Percentiles rank a stretch among this genome's conserved stretches.
Conservation (phyloP, 2,113 vertebrate genomes). For the Oenanthe oenanthe region DNA sequence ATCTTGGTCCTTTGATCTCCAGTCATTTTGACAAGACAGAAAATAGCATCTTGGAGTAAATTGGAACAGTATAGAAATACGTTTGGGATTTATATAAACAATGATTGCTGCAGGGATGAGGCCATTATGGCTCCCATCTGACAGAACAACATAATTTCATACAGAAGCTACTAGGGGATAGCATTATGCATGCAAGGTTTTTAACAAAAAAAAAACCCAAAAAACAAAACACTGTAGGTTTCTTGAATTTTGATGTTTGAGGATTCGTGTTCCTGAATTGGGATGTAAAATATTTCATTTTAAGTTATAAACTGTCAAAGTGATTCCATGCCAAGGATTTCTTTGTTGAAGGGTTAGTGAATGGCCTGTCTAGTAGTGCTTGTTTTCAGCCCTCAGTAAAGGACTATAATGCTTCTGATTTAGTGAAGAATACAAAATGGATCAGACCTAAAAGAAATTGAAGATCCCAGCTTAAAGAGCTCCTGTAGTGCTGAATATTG, state of each 20-base stretch:
- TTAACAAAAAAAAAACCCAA: not conserved
- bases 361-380: not conserved
- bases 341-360: not conserved
- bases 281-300: constrained; percentile 39
- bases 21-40: constrained; percentile 77
- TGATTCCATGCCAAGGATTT: not conserved
- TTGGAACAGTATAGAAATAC: constrained; percentile 78
- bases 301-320: not conserved
- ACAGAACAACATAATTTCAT: constrained; percentile 79
- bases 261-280: not conserved
- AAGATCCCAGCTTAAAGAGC: not conserved
- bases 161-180: constrained; percentile 60
- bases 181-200: constrained; percentile 64
- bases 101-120: constrained; percentile 92
- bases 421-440: not conserved
- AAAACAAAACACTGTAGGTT: not conserved
- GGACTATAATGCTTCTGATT: not conserved
- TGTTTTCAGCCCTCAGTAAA: not conserved
- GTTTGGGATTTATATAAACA: constrained; percentile 87
- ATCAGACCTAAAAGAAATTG: not conserved
- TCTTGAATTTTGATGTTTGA: constrained; percentile 57
- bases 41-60: constrained; percentile 80
- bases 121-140: constrained; percentile 86
- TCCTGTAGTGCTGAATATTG: not conserved
- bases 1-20: constrained; percentile 83